Evolutionary conservation across 2,797 vertebrate genomes (phyloP), one percentile per base, ranked within the genome.

Genomic region (Moxostoma hubbsi): DNA sequence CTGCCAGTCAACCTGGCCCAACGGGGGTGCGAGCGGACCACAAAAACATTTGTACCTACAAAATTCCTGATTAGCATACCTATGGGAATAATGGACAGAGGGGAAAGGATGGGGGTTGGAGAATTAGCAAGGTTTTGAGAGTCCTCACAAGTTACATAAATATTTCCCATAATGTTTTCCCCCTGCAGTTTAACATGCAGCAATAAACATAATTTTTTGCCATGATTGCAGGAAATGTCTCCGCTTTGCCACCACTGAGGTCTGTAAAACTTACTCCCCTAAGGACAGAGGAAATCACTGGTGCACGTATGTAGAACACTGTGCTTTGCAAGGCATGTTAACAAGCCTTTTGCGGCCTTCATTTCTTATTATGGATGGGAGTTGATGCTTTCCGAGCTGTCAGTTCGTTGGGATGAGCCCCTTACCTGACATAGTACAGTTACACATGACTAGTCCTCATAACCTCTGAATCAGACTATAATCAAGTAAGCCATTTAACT

Each of bases 1-100:
- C 89, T 91, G 90, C 88, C 89, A 88, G 83, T 87, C 88, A 91
- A 85, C 87, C 87, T 86, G 86, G 85, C 81, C 81, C 75, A 69
- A 84, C 81, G 78, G 85, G 85, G 85, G 86, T n/a, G 81, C 68
- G 64, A 68, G 55, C 77, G 77, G 82, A 86, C 86, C 85, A 83
- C 81, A 79, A 87, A 84, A 88, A 83, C 81, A 88, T 86, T 86
- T 90, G 87, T 86, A 86, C 75, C 79, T 86, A 90, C 88, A 88
- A 88, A 89, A 85, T 82, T 87, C 81, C 82, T 90, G 88, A 90
- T 90, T 87, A 88, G 83, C 85, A 86, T 90, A 81, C 87, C 68
- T 61, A 82, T 16, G 85, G 85, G 83, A 86, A 81, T 84, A 74
- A 85, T 47, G 81, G 83, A 83, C 81, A 73, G 80, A 81, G 83